Percentiles rank a stretch among this genome's conserved stretches.
These are phyloP conservation scores for Neodiprion virginianus DNA, from an alignment of 1,140 invertebrate genomes.

Conservation along the genomic window DNA sequence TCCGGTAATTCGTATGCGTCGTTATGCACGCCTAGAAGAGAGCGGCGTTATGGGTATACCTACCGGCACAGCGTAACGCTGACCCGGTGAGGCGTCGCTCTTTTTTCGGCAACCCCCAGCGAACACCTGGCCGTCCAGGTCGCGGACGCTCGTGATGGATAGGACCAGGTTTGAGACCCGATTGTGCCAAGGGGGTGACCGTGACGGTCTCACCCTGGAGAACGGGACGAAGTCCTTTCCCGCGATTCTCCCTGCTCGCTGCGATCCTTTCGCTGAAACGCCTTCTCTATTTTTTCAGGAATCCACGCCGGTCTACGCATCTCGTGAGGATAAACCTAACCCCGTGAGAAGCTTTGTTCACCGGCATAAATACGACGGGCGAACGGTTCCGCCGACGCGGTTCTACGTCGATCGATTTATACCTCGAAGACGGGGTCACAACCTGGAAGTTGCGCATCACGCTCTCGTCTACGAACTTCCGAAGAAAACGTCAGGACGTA, in stretches of 20 bases:
- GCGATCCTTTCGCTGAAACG: not conserved
- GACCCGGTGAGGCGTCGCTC: not conserved
- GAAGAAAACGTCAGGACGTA: not conserved
- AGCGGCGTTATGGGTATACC: not conserved
- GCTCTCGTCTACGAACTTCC: conserved; percentile 13
- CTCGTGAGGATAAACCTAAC: not conserved
- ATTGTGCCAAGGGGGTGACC: not conserved
- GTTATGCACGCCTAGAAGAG: conserved; percentile 7
- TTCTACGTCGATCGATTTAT: conserved; percentile 42
- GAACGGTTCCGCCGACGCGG: not conserved
- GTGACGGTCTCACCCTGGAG: not conserved
- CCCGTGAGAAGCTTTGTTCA: not conserved
- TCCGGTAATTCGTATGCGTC: conserved; percentile 1
- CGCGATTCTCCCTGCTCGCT: not conserved
- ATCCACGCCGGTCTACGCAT: not conserved
- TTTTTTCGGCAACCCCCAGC: conserved; percentile 1
- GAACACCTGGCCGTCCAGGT: not conserved
- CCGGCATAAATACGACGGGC: not conserved
- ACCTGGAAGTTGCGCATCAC: conserved; percentile 31
- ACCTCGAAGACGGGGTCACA: conserved; percentile 25
- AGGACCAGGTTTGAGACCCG: not conserved
- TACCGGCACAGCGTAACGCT: not conserved
- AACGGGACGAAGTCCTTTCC: not conserved
- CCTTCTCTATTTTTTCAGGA: not conserved
- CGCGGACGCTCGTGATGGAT: conserved; percentile 6